These are phyloP conservation scores for Stegana nigrithorax DNA, from an alignment of 2,888 invertebrate genomes.

Conservation along the genomic window DNA sequence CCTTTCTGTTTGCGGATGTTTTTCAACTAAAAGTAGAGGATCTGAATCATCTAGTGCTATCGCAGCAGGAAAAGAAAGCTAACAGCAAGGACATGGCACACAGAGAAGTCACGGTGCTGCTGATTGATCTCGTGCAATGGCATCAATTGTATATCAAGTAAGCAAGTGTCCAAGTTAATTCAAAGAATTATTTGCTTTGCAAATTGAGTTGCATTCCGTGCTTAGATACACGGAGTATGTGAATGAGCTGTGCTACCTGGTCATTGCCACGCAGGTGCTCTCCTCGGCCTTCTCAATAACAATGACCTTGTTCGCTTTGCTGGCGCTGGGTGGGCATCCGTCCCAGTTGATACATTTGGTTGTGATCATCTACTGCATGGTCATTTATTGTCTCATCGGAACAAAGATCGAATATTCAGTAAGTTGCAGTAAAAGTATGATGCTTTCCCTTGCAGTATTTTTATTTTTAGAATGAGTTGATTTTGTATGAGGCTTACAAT, in stretches of 20 bases:
- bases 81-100: not conserved
- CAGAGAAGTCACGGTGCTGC: not conserved
- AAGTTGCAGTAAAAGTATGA: not conserved
- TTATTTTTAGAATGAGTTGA: slow-evolving; percentile 20
- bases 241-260: not conserved
- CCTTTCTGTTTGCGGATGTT: slow-evolving; percentile 27
- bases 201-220: too few relatives aligned
- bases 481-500: slow-evolving; percentile 23
- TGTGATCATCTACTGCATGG: slow-evolving; percentile 21
- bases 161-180: not conserved
- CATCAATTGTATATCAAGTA: slow-evolving; percentile 35
- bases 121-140: slow-evolving; percentile 32
- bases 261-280: slow-evolving; percentile 27
- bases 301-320: slow-evolving; percentile 24
- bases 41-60: slow-evolving; percentile 17
- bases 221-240: not conserved
- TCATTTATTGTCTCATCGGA: slow-evolving; percentile 33
- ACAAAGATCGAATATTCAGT: slow-evolving; percentile 29
- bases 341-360: slow-evolving; percentile 23
- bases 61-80: not conserved
- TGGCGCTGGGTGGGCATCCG: slow-evolving; percentile 32
- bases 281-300: slow-evolving; percentile 19
- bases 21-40: slow-evolving; percentile 30
- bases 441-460: too few relatives aligned
- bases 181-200: not conserved